A percentile compares a stretch with the other conserved stretches of the same genome.
These are phyloP conservation scores for Paragorgia papillata DNA, from an alignment of 92 coral and sea anemone genomes.

Conservation along the genomic window DNA sequence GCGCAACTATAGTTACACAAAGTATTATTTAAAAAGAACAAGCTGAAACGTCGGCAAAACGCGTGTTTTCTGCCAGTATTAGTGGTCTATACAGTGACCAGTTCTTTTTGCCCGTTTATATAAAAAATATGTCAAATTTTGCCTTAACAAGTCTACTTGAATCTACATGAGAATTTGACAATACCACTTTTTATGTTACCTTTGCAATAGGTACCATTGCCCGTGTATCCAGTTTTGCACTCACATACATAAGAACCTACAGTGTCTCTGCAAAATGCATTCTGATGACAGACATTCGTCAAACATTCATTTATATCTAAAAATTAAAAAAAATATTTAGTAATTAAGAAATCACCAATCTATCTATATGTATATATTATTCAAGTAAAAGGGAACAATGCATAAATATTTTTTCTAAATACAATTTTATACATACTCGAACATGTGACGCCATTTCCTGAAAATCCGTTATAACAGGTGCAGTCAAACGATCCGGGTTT, in stretches of 20 bases:
- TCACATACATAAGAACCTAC: constrained; percentile 20
- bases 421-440: constrained; percentile 55
- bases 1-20: no score
- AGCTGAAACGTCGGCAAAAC: no score
- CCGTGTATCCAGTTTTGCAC: constrained; percentile 10
- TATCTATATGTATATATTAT: not conserved
- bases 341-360: not conserved
- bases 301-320: constrained; percentile 5
- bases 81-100: no score
- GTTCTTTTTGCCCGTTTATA: no score
- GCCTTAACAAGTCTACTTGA: no score
- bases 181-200: constrained; percentile 16
- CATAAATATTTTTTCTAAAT: not conserved
- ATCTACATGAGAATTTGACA: no score
- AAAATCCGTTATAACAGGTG: constrained; percentile 82
- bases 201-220: constrained; percentile 13
- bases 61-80: no score
- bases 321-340: not conserved
- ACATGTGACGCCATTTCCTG: constrained; percentile 89
- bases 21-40: no score
- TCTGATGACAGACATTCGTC: constrained; percentile 7
- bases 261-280: constrained; percentile 32
- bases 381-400: not conserved
- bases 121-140: no score
- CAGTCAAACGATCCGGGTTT: constrained; percentile 85